Evolutionary conservation across 2,113 vertebrate species (phyloP), one percentile per base, ranked within the genome.

Genomic region (Hydropotes inermis): DNA sequence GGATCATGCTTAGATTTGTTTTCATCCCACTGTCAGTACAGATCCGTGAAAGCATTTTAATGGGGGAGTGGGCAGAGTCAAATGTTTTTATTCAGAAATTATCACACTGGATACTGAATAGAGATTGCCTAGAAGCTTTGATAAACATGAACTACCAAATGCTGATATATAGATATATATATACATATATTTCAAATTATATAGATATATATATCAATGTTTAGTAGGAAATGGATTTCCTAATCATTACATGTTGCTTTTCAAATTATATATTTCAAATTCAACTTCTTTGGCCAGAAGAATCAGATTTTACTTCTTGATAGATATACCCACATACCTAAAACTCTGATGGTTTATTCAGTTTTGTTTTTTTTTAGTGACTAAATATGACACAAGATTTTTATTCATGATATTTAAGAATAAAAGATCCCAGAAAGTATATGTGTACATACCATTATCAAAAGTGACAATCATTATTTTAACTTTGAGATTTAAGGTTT

Each of bases 321-420:
- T 55, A 88, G 43, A 47, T 83, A 47, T 5, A 88, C 52, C 36
- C 1, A 50, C 45, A 28, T 52, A 30, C 50, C 83, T 50, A 47
- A 94, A 87, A 82, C 52, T 30, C 43, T 74, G n/a, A 57, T 4
- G 10, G 1, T 64, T 83, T 87, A 89, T 83, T 96, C 33, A 79
- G 45, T 91, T 4, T 82, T 50, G 12, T 50, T 61, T 78, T 83
- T 79, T 86, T 83, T 64, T 81, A 91, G 19, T 90, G 28, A 92
- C 36, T 90, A 81, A 81, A 94, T 64, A 52, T 33, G 33, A 87
- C 21, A 55, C 74, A 60, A 61, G 21, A 67, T 82, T 96, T 96
- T 70, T 9, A 78, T 85, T 95, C 64, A 83, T 21, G 50, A 10
- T 83, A 76, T 82, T 90, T 95, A 55, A 96, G 83, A 87, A 90